Base-by-base conservation (phyloP, 1,140 invertebrate species). In the Ectropis grisescens region DNA sequence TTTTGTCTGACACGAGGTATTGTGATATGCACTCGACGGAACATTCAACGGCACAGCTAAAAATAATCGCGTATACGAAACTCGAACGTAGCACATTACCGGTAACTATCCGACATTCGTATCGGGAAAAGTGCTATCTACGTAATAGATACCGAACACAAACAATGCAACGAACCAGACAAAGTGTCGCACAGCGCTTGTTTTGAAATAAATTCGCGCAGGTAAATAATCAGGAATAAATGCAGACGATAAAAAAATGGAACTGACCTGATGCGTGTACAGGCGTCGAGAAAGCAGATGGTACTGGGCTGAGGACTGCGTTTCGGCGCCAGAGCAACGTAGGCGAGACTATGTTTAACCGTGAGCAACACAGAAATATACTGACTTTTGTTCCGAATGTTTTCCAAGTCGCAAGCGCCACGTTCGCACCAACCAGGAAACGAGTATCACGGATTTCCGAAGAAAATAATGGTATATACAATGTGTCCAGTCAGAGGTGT, bases 291-390 rank as follows among this genome's bases (percentile, higher is more conserved):
- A 41, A 57, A 50, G 53, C 47, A 66, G 64, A 61, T 58, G 47
- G 61, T 40, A 79, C 70, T 75, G 70, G 61, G 38, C 37, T 33
- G 40, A 30, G 39, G 45, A 28, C 47, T 47, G 46, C 47, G 36
- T 32, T 44, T 33, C 49, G 46, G 46, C 60, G 59, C 33, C 31
- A 25, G 53, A 40, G 57, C 53, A 33, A 55, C 55, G 74, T 75
- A 64, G 70, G 70, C 47, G 74, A 57, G 57, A 58, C 74, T 79
- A 75, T 68, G 74, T 75, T 74, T 79, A 79, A 74, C 54, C 58
- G 58, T 71, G 70, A 79, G 68, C 70, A 47, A 70, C 54, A 68
- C 69, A 45, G 58, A 75, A 75, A 71, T 75, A 72, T 68, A 72
- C 59, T 65, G 61, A 74, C 70, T 79, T 79, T 76, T 76, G 74